These are phyloP conservation scores for Chaetorhynchus papuensis DNA, from an alignment of 2,113 vertebrate genomes.

Conservation along the genomic window DNA sequence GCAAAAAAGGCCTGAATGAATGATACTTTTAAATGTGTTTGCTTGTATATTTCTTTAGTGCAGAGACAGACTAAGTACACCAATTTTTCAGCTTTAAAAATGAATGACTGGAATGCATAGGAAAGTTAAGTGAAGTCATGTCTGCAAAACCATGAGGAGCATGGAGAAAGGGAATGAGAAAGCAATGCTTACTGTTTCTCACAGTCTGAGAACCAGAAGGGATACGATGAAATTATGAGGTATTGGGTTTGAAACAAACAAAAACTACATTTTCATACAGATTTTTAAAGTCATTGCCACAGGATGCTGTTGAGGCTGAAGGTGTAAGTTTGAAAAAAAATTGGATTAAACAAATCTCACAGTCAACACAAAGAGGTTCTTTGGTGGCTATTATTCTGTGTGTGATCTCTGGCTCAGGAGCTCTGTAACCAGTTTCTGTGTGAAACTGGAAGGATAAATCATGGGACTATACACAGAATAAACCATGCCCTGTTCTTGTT, in stretches of 20 bases:
- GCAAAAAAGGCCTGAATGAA: not conserved
- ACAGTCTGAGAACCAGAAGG: not conserved
- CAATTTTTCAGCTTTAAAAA: not conserved
- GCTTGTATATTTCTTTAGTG: not conserved
- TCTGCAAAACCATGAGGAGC: not conserved
- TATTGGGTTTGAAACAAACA: not conserved
- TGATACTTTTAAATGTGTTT: not conserved
- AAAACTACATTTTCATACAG: not conserved
- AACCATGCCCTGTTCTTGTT: not conserved
- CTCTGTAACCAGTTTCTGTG: not conserved
- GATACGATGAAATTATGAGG: not conserved
- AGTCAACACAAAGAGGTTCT: not conserved
- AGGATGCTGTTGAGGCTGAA: not conserved
- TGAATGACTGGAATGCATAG: not conserved
- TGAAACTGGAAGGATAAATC: not conserved
- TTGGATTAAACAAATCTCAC: not conserved
- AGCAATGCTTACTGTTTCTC: not conserved
- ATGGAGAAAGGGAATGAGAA: not conserved
- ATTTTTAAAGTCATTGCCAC: not conserved
- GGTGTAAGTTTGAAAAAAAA: not conserved
- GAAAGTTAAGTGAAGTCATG: not conserved
- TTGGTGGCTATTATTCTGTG: not conserved
- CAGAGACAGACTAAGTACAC: not conserved
- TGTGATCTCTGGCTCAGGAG: not conserved
- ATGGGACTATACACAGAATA: not conserved